These are phyloP conservation scores for Triplophysa yarkandensis DNA, from an alignment of 2,797 vertebrate species.

Conservation along the genomic window DNA sequence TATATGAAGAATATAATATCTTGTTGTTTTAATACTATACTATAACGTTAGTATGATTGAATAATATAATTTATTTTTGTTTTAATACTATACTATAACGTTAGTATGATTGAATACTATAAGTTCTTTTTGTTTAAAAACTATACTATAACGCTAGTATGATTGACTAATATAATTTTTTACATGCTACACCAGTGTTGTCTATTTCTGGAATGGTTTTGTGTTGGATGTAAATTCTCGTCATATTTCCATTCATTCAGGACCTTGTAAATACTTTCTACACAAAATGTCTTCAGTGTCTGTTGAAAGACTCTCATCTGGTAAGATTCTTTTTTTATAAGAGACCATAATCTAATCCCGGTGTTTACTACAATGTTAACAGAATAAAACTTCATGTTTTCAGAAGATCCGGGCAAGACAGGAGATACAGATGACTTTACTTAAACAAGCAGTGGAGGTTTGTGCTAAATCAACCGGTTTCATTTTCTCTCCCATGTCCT, in stretches of 20 bases:
- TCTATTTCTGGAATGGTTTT: not conserved
- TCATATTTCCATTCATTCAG: slow-evolving; percentile 65
- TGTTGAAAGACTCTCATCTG: slow-evolving; percentile 90
- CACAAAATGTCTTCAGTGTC: slow-evolving; percentile 94
- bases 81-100: too few relatives aligned
- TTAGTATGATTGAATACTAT: too few relatives aligned
- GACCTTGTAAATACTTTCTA: slow-evolving; percentile 91
- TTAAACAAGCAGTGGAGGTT: slow-evolving; percentile 98
- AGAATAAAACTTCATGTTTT: slow-evolving; percentile 28
- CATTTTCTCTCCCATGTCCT: not conserved
- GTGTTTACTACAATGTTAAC: not conserved
- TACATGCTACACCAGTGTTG: not conserved
- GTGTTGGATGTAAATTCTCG: slow-evolving; percentile 55
- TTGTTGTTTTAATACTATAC: too few relatives aligned
- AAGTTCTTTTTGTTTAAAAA: too few relatives aligned
- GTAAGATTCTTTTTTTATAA: slow-evolving; percentile 77
- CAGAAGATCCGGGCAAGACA: slow-evolving; percentile 92
- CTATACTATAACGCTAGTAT: too few relatives aligned
- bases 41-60: too few relatives aligned
- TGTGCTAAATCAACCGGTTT: slow-evolving; percentile 38
- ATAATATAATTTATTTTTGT: too few relatives aligned
- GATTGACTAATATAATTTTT: too few relatives aligned
- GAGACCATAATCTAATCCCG: not conserved
- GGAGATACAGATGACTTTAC: slow-evolving; percentile 91
- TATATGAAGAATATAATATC: too few relatives aligned